Evolutionary conservation across 2,888 invertebrate species (phyloP), one percentile per base, ranked within the genome.

Genomic region (Phytoseiulus persimilis): DNA sequence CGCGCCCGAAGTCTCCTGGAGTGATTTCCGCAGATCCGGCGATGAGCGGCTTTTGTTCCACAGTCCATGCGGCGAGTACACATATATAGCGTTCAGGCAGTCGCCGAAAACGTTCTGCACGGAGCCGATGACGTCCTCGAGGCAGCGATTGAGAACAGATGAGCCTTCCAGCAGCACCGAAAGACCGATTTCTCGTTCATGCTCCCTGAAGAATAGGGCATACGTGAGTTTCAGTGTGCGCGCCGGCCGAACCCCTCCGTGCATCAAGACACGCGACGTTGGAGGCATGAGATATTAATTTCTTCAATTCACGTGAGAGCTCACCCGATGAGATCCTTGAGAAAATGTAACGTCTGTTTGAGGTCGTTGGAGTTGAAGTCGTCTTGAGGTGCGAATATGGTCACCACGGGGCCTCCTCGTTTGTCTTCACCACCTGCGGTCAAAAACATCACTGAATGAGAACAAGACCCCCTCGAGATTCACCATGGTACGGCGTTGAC

Each of bases 241-340:
- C n/a, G n/a, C n/a, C n/a, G n/a, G n/a, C n/a, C n/a, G n/a, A n/a
- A n/a, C n/a, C n/a, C n/a, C n/a, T n/a, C n/a, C n/a, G n/a, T n/a
- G n/a, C n/a, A n/a, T n/a, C n/a, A n/a, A n/a, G n/a, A n/a, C n/a
- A n/a, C n/a, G n/a, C n/a, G n/a, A n/a, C n/a, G 39, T 6, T 39
- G 9, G 39, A 39, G 39, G 18, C 14, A 18, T 11, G 18, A 18
- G 65, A 65, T 65, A 65, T 65, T 18, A 14, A 2, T 6, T 65
- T 65, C 65, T 39, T 39, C 23, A 11, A 18, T 6, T 23, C 65
- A 28, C 65, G 33, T 0, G 45, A 32, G 11, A 0, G 33, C 45
- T 33, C n/a, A 87, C 87, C 87, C 87, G 32, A 87, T 87, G n/a
- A 87, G 87, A 33, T 87, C 87, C 33, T 87, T 87, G n/a, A 87